Percentiles rank a stretch among this genome's conserved stretches.
phyloP scores from a whole-genome alignment of 2,888 invertebrate species.

The Spicauda simplicius region DNA sequence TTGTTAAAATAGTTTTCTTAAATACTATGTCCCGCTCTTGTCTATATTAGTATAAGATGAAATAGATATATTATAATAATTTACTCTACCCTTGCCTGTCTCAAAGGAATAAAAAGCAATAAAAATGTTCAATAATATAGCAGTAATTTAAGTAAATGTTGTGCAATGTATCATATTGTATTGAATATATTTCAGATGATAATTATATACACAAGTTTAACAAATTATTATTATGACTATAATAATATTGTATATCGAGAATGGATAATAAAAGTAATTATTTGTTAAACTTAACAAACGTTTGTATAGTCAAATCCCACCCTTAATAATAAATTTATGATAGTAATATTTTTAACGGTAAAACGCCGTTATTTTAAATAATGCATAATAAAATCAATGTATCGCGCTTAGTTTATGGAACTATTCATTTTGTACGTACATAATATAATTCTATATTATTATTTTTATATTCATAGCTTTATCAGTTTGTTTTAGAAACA shows the following conservation, averaged over 20 bases:
- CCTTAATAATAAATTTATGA: not conserved
- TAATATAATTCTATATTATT: no score
- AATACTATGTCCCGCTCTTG: no score
- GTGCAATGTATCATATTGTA: not conserved
- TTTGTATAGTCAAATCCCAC: not conserved
- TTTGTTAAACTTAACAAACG: not conserved
- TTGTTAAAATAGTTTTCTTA: not conserved
- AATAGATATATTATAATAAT: conserved; percentile 1
- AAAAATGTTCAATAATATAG: conserved; percentile 17
- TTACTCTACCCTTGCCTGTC: not conserved
- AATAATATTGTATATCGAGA: not conserved
- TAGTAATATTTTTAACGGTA: no score
- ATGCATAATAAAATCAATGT: not conserved
- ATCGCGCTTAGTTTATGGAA: no score
- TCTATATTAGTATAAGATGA: no score
- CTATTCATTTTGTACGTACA: no score
- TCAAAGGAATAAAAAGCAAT: conserved; percentile 17
- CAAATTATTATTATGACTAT: no score
- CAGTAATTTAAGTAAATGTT: conserved; percentile 16
- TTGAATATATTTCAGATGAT: no score
- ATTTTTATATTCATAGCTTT: no score
- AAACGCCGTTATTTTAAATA: no score
- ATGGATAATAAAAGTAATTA: conserved; percentile 1
- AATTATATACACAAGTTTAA: no score
- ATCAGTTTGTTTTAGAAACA: not conserved